Evolutionary conservation across 2,888 invertebrate species (phyloP).

Genomic region (Cantharis nigra): DNA sequence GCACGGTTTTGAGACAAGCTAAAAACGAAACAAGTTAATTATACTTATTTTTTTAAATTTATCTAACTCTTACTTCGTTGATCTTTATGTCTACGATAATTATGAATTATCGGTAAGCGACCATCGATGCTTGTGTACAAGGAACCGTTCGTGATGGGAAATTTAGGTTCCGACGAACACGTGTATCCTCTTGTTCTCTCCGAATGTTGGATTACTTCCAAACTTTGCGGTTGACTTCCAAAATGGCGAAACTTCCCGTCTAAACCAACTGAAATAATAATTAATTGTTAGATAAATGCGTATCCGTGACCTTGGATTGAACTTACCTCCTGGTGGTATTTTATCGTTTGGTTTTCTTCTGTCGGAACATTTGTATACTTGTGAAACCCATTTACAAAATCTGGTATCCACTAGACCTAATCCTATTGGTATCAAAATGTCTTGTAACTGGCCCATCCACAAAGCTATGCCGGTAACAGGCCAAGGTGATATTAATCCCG

Average conservation of each 20-base stretch:
- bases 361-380: slow-evolving; percentile 55
- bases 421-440: slow-evolving; percentile 61
- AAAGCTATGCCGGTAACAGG: slow-evolving; percentile 61
- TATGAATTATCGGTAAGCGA: slow-evolving; percentile 59
- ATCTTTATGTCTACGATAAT: slow-evolving; percentile 55
- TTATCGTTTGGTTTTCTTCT: slow-evolving; percentile 50
- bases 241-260: slow-evolving; percentile 66
- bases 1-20: slow-evolving; percentile 28
- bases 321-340: slow-evolving; percentile 52
- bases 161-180: slow-evolving; percentile 57
- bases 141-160: slow-evolving; percentile 65
- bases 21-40: background rate
- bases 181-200: slow-evolving; percentile 40
- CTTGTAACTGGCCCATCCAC: slow-evolving; percentile 63
- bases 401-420: slow-evolving; percentile 63
- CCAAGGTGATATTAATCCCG: slow-evolving; percentile 57
- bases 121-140: slow-evolving; percentile 60
- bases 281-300: background rate
- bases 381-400: slow-evolving; percentile 62
- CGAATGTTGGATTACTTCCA: slow-evolving; percentile 44
- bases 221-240: slow-evolving; percentile 53
- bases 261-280: slow-evolving; percentile 54
- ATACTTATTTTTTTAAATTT: background rate
- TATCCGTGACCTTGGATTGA: background rate
- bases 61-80: slow-evolving; percentile 36